Conservation (phyloP, 2,888 invertebrate species). For the Scaptomyza parva region DNA sequence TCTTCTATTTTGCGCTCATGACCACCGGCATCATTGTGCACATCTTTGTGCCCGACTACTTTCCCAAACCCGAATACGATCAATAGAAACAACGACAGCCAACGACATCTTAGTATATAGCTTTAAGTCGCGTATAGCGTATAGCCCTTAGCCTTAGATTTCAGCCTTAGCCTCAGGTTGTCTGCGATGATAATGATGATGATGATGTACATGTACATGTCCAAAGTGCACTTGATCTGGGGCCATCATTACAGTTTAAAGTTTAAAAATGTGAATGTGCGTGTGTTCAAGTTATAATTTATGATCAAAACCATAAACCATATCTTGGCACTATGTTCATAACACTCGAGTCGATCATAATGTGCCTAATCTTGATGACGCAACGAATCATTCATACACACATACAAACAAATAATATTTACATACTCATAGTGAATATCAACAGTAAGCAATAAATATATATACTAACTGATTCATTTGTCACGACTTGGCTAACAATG, state of each 20-base stretch:
- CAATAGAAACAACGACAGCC: background rate
- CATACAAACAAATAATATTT: background rate
- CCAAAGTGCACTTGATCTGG: slow-evolving; percentile 63
- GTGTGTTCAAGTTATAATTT: background rate
- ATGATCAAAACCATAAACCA: background rate
- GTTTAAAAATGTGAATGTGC: background rate
- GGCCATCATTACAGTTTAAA: slow-evolving; percentile 29
- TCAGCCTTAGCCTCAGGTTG: slow-evolving; percentile 12
- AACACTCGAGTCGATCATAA: background rate
- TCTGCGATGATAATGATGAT: background rate
- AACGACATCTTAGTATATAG: slow-evolving; percentile 32
- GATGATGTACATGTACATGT: slow-evolving; percentile 19
- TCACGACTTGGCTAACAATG: background rate
- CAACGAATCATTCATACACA: background rate
- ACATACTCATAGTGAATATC: background rate
- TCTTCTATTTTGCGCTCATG: slow-evolving; percentile 90
- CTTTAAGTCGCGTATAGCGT: slow-evolving; percentile 38
- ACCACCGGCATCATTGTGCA: slow-evolving; percentile 90
- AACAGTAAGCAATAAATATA: background rate
- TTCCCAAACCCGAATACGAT: slow-evolving; percentile 84
- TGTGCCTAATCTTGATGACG: background rate
- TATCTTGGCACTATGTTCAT: background rate
- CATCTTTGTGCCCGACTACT: slow-evolving; percentile 87
- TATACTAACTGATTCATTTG: background rate
- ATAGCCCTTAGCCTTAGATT: slow-evolving; percentile 23